Evolutionary conservation across 2,888 invertebrate species (phyloP), one percentile per base, ranked within the genome.

Genomic region (Thera obeliscata): DNA sequence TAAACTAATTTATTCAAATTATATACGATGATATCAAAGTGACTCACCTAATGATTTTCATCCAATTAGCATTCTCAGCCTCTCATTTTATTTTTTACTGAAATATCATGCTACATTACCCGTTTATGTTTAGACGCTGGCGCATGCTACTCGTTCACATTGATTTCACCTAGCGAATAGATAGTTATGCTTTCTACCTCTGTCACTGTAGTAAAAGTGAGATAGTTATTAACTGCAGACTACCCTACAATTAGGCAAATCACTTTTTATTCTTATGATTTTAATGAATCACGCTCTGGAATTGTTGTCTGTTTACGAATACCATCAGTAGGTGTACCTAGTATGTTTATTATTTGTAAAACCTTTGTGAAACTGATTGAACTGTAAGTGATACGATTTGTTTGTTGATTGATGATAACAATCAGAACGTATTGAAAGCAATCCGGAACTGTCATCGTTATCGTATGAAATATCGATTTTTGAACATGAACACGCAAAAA

Each of bases 401-500:
- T 64, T 56, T 55, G 61, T 70, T 75, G 72, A 74, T 72, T 71
- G 70, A 73, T 76, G 60, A 71, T 65, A 57, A 67, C 66, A 71
- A 76, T 78, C 68, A 74, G 70, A 69, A 73, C 65, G 57, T 22
- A 64, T 69, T 64, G 64, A 68, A 64, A 63, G 56, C 66, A 62
- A 81, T 81, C 73, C 78, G 69, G 70, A 77, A 75, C 80, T 84
- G 84, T 83, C 83, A 81, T 83, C 78, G 79, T 86, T 85, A 76
- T 70, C 66, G 69, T 74, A 87, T 86, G 80, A 86, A 83, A 81
- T 82, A 85, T 82, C 74, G 66, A 66, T 46, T 66, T 64, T 67
- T 77, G 77, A 72, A 76, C 78, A 79, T 92, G 91, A 91, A 84
- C 87, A 85, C 84, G 91, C 87, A 85, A 83, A 87, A 90, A 84